Percentiles rank a stretch among this genome's conserved stretches.
Evolutionary conservation across 1,140 invertebrate genomes (phyloP).

Genomic region (Drosophila oshimai): DNA sequence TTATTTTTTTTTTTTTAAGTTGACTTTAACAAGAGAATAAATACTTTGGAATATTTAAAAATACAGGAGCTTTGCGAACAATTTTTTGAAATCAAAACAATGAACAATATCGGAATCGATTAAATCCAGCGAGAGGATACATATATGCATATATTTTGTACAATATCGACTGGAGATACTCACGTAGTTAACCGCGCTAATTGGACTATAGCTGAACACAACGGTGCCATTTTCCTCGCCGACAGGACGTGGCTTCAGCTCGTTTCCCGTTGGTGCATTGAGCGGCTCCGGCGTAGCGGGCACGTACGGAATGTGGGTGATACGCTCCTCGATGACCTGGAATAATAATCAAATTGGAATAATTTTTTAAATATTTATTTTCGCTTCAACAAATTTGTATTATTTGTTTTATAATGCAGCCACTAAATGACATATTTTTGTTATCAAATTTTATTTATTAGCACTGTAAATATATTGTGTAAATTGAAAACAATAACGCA

Average conservation of each 20-base stretch:
- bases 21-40: too few relatives aligned
- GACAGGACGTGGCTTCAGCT: slow-evolving; percentile 91
- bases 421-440: too few relatives aligned
- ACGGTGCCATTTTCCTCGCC: slow-evolving; percentile 93
- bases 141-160: too few relatives aligned
- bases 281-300: slow-evolving; percentile 90
- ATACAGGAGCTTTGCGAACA: too few relatives aligned
- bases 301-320: slow-evolving; percentile 89
- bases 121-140: not conserved
- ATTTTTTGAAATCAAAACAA: too few relatives aligned
- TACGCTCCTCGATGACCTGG: slow-evolving; percentile 91
- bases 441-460: too few relatives aligned
- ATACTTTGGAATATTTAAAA: not conserved
- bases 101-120: not conserved
- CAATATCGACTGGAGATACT: slow-evolving; percentile 82
- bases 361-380: too few relatives aligned
- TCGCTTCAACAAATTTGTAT: too few relatives aligned
- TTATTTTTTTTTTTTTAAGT: too few relatives aligned
- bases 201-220: slow-evolving; percentile 93
- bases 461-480: too few relatives aligned
- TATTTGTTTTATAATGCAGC: too few relatives aligned
- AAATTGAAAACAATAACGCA: too few relatives aligned
- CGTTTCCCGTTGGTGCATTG: slow-evolving; percentile 89
- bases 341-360: not conserved
- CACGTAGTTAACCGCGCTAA: slow-evolving; percentile 94